Base-by-base conservation (phyloP, 2,888 invertebrate species). In the Notodonta ziczac region DNA sequence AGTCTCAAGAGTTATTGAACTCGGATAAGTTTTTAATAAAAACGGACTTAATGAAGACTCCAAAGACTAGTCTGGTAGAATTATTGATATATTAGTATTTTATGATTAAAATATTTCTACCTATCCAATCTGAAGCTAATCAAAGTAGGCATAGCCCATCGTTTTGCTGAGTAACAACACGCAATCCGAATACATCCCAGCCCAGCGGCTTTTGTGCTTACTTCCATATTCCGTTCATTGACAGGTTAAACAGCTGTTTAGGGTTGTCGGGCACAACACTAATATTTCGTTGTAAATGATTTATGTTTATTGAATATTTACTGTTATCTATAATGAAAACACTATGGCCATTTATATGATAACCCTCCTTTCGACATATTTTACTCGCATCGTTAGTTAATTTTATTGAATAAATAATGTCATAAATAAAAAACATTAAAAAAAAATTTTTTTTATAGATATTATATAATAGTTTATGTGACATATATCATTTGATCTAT, bases 211-310 rank as follows among this genome's bases (percentile, higher is more conserved):
- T 80, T 75, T 80, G 78, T 81, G 77, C 81, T 76, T 81, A 83
- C 86, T 88, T 89, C 85, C 88, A 86, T 85, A 83, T 84, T 83
- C 78, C 69, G 73, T 76, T 57, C 69, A 85, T 83, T 88, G 89
- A 88, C 88, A 88, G 88, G 74, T 76, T 16, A 78, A 81, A 81
- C 79, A 75, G 78, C 70, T 63, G 56, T 10, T 8, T 77, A 86
- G 85, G 87, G 84, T 60, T 85, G 84, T 8, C 67, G 9, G 35
- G 9, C 44, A 0, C 12, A 10, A 8, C 32, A 12, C 53, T 46
- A 52, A 40, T 24, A 42, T 48, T 35, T 4, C n/a, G 42, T 13
- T 13, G 7, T 46, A 56, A 56, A 58, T 48, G 4, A 50, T 48
- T 57, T 16, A 5, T n/a, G 4, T 42, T 42, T 0, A 4, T 42